Conservation (phyloP, 1,140 invertebrate genomes). For the Agraylea sexmaculata region DNA sequence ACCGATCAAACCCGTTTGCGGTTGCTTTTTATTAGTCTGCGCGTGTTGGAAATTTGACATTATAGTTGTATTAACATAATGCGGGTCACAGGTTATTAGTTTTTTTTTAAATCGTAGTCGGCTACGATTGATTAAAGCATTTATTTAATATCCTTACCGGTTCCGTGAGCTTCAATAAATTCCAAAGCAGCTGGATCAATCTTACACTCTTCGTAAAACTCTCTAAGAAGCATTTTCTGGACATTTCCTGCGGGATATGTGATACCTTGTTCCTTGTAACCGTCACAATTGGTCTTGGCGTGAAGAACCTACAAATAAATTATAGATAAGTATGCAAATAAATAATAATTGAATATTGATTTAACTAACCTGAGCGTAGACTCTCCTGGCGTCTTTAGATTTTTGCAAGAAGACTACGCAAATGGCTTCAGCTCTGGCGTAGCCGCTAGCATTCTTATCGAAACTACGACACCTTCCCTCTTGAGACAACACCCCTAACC, state of each 20-base stretch:
- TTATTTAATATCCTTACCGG: constrained; percentile 41
- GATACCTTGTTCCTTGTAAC: constrained; percentile 80
- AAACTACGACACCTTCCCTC: constrained; percentile 86
- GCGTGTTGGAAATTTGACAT: no score
- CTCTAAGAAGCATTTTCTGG: constrained; percentile 65
- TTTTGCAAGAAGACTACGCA: constrained; percentile 72
- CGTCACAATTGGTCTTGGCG: constrained; percentile 70
- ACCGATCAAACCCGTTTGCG: no score
- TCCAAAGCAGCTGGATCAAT: constrained; percentile 57
- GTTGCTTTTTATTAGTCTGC: no score
- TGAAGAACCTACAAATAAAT: no score
- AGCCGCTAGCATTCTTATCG: constrained; percentile 69
- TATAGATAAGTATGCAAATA: no score
- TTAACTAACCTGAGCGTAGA: constrained; percentile 19
- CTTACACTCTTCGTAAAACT: constrained; percentile 79
- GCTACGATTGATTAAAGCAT: constrained; percentile 35
- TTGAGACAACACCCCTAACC: constrained; percentile 69
- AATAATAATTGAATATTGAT: no score
- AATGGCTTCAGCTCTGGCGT: constrained; percentile 66
- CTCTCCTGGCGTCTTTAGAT: constrained; percentile 59
- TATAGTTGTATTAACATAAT: constrained; percentile 37
- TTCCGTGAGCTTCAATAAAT: constrained; percentile 89
- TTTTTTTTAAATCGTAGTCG: constrained; percentile 32
- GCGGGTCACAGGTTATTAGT: not conserved
- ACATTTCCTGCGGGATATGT: constrained; percentile 79